These are phyloP conservation scores for Leuciscus idus DNA, from an alignment of 2,113 vertebrate genomes.

Conservation along the genomic window DNA sequence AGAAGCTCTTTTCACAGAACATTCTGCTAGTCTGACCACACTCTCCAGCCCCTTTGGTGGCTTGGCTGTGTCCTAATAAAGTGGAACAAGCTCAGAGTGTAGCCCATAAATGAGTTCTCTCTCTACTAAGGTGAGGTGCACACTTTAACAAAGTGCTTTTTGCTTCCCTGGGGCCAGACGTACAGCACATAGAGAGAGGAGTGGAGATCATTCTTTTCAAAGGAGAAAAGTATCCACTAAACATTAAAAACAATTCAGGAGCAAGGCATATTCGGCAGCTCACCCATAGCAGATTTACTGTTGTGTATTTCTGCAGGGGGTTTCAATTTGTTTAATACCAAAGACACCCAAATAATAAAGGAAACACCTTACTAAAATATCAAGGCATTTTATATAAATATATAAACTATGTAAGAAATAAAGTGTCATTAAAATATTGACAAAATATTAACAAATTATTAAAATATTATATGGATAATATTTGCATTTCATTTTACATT, in stretches of 20 bases:
- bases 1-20: constrained; percentile 35
- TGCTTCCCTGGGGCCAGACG: constrained; percentile 31
- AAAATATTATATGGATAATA: no score
- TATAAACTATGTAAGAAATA: no score
- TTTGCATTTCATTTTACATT: no score
- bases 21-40: constrained; percentile 64
- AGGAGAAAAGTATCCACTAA: background rate
- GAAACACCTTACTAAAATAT: no score
- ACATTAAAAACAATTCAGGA: constrained; percentile 12
- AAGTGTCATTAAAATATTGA: no score
- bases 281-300: background rate
- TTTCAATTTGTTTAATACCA: background rate
- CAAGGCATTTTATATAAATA: no score
- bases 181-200: background rate
- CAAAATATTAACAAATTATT: no score
- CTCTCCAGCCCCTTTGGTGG: constrained; percentile 53
- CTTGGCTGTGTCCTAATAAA: constrained; percentile 43
- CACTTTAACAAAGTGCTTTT: constrained; percentile 45
- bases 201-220: constrained; percentile 6
- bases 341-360: background rate
- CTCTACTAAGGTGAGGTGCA: background rate
- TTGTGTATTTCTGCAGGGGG: background rate
- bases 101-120: constrained; percentile 49
- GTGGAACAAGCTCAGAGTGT: constrained; percentile 44
- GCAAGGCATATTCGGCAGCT: background rate